These are phyloP conservation scores for Percopsis transmontana DNA, from an alignment of 2,113 vertebrate genomes.

Conservation along the genomic window DNA sequence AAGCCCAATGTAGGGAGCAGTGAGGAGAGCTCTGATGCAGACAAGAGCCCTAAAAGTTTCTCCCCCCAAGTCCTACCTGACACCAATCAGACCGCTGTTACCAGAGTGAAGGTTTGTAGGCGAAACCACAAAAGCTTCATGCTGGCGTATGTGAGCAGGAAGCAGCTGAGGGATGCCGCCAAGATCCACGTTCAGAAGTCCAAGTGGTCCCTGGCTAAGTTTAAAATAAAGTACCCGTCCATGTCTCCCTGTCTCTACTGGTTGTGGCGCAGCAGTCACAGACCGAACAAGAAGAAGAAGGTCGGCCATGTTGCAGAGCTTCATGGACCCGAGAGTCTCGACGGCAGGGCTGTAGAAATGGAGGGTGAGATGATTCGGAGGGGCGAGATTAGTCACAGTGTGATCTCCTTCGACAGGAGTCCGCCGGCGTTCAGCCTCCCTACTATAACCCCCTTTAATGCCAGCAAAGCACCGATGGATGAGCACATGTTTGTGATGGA, in stretches of 20 bases:
- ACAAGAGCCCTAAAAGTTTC: constrained; percentile 69
- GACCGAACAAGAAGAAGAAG: constrained; percentile 30
- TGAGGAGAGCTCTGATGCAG: constrained; percentile 71
- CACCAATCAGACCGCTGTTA: constrained; percentile 12
- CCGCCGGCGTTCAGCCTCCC: constrained; percentile 5
- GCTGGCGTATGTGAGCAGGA: constrained; percentile 78
- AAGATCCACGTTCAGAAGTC: constrained; percentile 81
- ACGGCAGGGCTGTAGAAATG: background rate
- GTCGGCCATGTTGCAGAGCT: constrained; percentile 7
- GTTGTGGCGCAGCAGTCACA: constrained; percentile 82
- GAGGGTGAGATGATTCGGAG: constrained; percentile 13
- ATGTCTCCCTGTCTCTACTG: constrained; percentile 87
- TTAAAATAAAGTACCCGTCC: constrained; percentile 86
- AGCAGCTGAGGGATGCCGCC: constrained; percentile 82
- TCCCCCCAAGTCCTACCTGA: constrained; percentile 7
- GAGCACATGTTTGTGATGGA: constrained; percentile 85
- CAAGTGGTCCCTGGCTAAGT: constrained; percentile 84
- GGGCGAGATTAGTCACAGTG: background rate
- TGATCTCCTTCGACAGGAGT: constrained; percentile 38
- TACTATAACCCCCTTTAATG: constrained; percentile 12
- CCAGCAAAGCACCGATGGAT: constrained; percentile 47
- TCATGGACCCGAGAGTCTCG: constrained; percentile 12
- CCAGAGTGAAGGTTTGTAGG: constrained; percentile 58
- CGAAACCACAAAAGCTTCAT: constrained; percentile 56
- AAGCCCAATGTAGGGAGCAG: constrained; percentile 73